A percentile compares a stretch with the other conserved stretches of the same genome.
phyloP scores from a whole-genome alignment of 2,113 vertebrate genomes.

The Tricholaema leucomelas region DNA sequence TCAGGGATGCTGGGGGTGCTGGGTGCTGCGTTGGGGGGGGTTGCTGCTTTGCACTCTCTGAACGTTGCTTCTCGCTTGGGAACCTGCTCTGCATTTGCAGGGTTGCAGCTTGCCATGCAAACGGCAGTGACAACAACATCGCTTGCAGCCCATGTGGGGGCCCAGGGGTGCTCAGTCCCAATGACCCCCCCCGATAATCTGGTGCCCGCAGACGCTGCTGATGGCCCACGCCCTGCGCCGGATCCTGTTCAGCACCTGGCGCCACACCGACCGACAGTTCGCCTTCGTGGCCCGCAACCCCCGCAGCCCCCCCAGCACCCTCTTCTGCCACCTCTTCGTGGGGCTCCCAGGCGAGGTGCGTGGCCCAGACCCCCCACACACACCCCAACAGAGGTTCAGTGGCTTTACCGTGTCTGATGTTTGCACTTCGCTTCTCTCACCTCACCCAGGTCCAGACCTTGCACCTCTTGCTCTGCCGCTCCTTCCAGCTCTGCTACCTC shows the following conservation, averaged over 20 bases:
- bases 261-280: conserved; percentile 81
- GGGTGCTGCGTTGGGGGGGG: not conserved
- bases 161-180: not conserved
- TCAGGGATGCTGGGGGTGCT: not conserved
- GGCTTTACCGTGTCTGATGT: not conserved
- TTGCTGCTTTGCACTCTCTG: not conserved
- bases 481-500: conserved; percentile 90
- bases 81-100: not conserved
- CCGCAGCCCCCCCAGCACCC: conserved; percentile 67
- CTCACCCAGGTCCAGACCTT: conserved; percentile 83
- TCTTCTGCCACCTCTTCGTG: conserved; percentile 94
- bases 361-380: not conserved
- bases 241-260: conserved; percentile 86
- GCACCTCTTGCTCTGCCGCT: conserved; percentile 92
- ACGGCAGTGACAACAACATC: not conserved
- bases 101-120: not conserved
- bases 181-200: not conserved
- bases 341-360: conserved; percentile 76
- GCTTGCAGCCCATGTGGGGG: too few relatives aligned
- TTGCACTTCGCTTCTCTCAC: not conserved
- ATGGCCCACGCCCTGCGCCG: conserved; percentile 92
- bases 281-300: conserved; percentile 93
- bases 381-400: rapidly evolving
- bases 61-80: not conserved
- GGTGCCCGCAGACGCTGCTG: conserved; percentile 80